phyloP scores from a whole-genome alignment of 2,113 vertebrate species.

The Pseudorhombus dupliciocellatus region DNA sequence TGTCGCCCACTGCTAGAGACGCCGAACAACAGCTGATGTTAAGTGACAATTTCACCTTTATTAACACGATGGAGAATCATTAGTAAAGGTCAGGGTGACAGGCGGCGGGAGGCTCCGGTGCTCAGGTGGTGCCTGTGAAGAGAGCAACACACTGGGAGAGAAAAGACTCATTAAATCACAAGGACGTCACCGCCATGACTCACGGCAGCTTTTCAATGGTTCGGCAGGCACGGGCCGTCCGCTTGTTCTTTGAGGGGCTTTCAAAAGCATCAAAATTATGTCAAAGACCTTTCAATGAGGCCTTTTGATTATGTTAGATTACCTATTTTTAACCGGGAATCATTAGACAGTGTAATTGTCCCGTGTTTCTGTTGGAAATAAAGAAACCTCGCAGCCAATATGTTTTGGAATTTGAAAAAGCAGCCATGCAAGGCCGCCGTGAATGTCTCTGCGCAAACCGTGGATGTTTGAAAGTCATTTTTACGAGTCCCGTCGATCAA shows the following conservation, averaged over 20 bases:
- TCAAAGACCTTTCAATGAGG: not conserved
- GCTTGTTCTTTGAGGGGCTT: not conserved
- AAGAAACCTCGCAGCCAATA: not conserved
- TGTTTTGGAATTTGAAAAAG: not conserved
- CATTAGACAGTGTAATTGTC: slow-evolving; percentile 1
- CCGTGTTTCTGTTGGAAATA: not conserved
- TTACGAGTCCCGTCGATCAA: not conserved
- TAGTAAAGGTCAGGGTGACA: slow-evolving; percentile 67
- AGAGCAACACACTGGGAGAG: slow-evolving; percentile 54
- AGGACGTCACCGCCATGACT: slow-evolving; percentile 38
- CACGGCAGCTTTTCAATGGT: slow-evolving; percentile 18
- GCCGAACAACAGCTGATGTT: slow-evolving; percentile 61
- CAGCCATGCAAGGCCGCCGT: not conserved
- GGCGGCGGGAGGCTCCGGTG: slow-evolving; percentile 41
- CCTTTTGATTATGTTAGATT: slow-evolving; percentile 17
- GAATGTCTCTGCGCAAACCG: not conserved
- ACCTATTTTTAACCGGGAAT: not conserved
- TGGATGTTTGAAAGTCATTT: not conserved
- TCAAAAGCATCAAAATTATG: not conserved
- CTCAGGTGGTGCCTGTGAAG: slow-evolving; percentile 64
- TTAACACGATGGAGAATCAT: slow-evolving; percentile 56
- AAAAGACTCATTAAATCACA: slow-evolving; percentile 59
- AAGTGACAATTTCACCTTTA: slow-evolving; percentile 76
- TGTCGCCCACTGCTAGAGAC: slow-evolving; percentile 35
- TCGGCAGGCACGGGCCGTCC: not conserved